These are phyloP conservation scores for Condylura cristata DNA, from an alignment of 2,113 vertebrate genomes.

Conservation along the genomic window DNA sequence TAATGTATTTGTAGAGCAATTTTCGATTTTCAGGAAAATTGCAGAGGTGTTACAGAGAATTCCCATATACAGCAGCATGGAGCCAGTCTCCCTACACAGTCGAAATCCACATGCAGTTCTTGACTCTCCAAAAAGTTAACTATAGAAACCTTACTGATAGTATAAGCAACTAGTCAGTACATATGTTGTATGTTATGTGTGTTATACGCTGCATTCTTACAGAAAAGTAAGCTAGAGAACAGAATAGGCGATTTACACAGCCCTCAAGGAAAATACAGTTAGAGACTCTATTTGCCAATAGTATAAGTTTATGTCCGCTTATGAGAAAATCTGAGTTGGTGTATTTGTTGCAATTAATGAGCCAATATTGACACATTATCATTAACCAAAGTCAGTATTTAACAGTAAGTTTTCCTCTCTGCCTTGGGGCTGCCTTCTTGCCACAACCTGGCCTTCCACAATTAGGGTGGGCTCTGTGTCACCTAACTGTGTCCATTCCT, in stretches of 20 bases:
- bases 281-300: no score
- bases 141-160: no score
- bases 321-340: neutral
- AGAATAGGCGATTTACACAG: no score
- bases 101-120: no score
- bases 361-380: neutral
- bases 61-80: neutral
- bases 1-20: neutral
- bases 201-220: no score
- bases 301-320: no score
- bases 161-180: no score
- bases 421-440: neutral
- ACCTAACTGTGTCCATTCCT: neutral
- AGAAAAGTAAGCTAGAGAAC: no score
- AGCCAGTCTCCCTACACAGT: no score
- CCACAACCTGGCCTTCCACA: neutral
- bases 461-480: neutral
- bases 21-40: neutral
- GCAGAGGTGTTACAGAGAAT: neutral
- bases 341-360: neutral
- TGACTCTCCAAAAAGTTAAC: no score
- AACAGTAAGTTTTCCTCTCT: neutral
- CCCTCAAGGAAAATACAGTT: no score
- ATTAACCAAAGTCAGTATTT: slow-evolving; percentile 22
- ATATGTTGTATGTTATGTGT: no score